These are phyloP conservation scores for Ceratosolen solmsi DNA, from an alignment of 1,140 invertebrate genomes.

Conservation along the genomic window DNA sequence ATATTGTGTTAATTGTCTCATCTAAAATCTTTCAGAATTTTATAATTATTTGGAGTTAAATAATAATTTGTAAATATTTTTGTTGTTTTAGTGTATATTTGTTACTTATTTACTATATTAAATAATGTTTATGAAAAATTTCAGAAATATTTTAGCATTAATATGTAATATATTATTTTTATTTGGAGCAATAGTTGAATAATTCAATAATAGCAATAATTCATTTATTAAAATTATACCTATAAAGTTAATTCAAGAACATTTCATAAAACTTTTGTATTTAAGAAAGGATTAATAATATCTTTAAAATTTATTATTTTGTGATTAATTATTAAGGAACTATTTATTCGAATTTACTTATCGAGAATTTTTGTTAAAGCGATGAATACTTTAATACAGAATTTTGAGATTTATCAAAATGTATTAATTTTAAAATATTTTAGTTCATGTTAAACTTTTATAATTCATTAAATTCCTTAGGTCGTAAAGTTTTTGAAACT, in stretches of 20 bases:
- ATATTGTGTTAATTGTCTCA: too few species aligned
- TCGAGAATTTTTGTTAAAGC: constrained; percentile 5
- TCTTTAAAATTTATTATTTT: constrained; percentile 34
- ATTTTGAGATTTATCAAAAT: neutral
- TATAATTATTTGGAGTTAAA: neutral
- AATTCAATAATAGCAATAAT: neutral
- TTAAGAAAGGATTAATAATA: neutral
- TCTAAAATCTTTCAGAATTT: neutral
- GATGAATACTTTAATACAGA: neutral
- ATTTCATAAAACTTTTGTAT: constrained; percentile 36
- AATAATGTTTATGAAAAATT: neutral
- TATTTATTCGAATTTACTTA: neutral
- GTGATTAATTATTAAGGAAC: neutral
- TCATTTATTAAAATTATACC: neutral
- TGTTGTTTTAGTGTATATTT: neutral
- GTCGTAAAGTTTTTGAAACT: neutral
- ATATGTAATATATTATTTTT: neutral
- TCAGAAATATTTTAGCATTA: neutral
- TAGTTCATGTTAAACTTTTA: neutral
- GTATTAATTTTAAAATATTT: constrained; percentile 16
- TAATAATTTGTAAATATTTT: neutral
- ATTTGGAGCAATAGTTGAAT: neutral
- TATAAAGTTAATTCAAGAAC: constrained; percentile 2
- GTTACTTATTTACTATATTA: neutral
- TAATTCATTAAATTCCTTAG: neutral